Base-by-base conservation (phyloP, 2,113 vertebrate species). In the Charadrius vociferus region DNA sequence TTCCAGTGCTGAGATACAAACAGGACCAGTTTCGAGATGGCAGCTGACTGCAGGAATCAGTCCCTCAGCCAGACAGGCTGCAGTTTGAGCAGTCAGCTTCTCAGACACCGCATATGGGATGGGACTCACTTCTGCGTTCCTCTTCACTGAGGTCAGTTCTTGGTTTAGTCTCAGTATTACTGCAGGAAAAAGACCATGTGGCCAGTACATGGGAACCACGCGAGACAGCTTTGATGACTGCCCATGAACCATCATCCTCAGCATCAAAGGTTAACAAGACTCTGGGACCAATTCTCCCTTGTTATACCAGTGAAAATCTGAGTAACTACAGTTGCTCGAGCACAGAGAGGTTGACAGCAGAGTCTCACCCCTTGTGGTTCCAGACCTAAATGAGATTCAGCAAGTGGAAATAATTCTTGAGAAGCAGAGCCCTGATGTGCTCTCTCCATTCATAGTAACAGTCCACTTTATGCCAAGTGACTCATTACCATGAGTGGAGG, bases 401-500 rank as follows among this genome's bases (percentile, higher is more conserved):
- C 73, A 85, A 96, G 63, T 45, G 52, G 72, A 94, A 95, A 72
- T 93, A 89, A 96, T 80, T 91, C 81, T 77, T 82, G 56, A 91
- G 95, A 72, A 75, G 89, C 45, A 94, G 81, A 87, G 73, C 70
- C 84, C 92, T 78, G 67, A 75, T 95, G 71, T 73, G 70, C 93
- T 91, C 90, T 84, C 90, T 93, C 93, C 86, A 63, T 96, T 96
- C 95, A 95, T 77, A 94, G 87, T 75, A 96, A 84, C 72, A 72
- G 94, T 71, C 84, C 87, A 88, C 62, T 92, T 94, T 85, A 87
- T 94, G 89, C 95, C 89, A 95, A 96, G 50, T 97, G 94, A 95
- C 77, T 97, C 84, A 96, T 95, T 95, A 95, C 84, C 5, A 3
- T 94, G 91, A 93, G 96, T 66, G 66, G 84, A 97, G 53, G 62